Base-by-base conservation (phyloP, 2,797 vertebrate species). In the Harpagifer antarcticus region DNA sequence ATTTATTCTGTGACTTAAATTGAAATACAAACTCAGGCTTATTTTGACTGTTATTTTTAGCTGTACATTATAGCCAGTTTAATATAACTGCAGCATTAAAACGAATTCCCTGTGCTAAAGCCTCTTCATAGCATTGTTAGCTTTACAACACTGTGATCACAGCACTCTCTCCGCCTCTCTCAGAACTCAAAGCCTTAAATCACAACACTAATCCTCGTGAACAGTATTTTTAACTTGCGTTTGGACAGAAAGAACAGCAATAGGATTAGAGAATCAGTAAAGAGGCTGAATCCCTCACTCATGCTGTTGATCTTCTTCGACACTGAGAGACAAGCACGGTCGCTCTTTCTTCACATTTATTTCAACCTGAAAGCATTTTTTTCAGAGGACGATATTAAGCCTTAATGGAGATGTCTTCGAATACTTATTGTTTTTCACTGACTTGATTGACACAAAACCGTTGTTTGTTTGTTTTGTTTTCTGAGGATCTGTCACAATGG, bases 161-260 rank as follows among this genome's bases (percentile, higher is more conserved):
- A 81, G 68, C 63, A 77, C 82, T 90, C 79, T 84, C 78, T 82
- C 67, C n/a, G 76, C 59, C 72, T 78, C 79, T 82, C 81, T 86
- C 76, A 91, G 86, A 86, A 59, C 76, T 83, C 86, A 91, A 93
- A 94, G 93, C 93, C 82, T 90, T 95, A 94, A 95, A 95, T 93
- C 91, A 92, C 91, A 86, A 68, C 83, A 76, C 93, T 95, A 95
- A 95, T 96, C 94, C 91, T 83, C 60, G 88, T 70, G 74, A 91
- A 92, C 91, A 92, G 93, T 96, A 96, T 96, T 96, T 96, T 95
- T 95, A 96, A 94, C 94, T 92, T 86, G 89, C 66, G 83, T 90
- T 93, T 75, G 85, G 91, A 93, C 91, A 91, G 92, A 91, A 94
- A 93, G 92, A 91, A 91, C 92, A 92, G 91, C 92, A 93, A 94